Evolutionary conservation across 2,797 vertebrate species (phyloP), one percentile per base, ranked within the genome.

Genomic region (Pseudochromis fuscus): DNA sequence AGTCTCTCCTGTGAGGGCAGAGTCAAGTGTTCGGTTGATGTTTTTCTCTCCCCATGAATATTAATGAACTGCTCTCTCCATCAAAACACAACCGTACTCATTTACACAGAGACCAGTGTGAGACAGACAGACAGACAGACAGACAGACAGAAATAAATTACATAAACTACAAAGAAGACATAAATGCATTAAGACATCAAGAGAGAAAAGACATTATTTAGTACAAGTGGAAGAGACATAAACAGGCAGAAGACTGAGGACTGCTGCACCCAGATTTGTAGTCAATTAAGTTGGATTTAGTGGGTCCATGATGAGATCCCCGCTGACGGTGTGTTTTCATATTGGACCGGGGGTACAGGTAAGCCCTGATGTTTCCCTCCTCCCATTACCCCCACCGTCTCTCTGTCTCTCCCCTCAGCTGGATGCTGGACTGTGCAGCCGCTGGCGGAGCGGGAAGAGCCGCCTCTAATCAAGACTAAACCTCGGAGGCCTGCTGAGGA

Each of bases 251-350:
- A 71, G 55, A 45, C 67, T 48, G 63, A 55, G 59, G 40, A 77
- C 51, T 52, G 81, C 75, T 86, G 62, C 81, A 77, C 79, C 80
- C 79, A 93, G 93, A 95, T 94, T 92, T 94, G 86, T 84, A 92
- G 93, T 90, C 92, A 94, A 94, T 94, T 94, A 94, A 87, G 76
- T 79, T 83, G 93, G 94, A 94, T 94, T 94, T 94, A 91, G 72
- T 55, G 52, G 64, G 49, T 48, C 75, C 46, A 70, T 64, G 70
- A 86, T 81, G 52, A 83, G 87, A 82, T 87, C 71, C 64, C 53
- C 24, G 62, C 81, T 28, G 71, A 72, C 23, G 83, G 72, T 60
- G 81, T 87, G 86, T 79, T 86, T 90, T 94, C 82, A 93, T 93
- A 94, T 94, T 91, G 87, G 89, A 87, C 77, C 30, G 18, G 52